Evolutionary conservation across 1,140 invertebrate species (phyloP), one percentile per base, ranked within the genome.

Genomic region (Euschistus heros): DNA sequence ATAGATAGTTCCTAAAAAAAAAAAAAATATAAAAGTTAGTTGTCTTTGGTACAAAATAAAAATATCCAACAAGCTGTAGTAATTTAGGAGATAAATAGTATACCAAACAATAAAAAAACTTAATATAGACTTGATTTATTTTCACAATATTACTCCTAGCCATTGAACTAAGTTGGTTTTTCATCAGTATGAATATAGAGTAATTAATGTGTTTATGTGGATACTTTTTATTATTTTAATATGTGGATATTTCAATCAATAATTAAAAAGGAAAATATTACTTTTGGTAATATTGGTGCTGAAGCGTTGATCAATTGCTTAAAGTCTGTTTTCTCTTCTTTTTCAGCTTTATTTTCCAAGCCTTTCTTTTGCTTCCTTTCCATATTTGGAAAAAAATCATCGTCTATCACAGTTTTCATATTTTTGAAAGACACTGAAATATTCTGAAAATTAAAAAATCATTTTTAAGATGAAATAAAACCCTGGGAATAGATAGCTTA

Each of bases 391-490:
- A 84, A 86, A 47, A 87, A 78, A 46, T 82, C 83, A 70, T 85
- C 84, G 72, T 84, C 81, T 46, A 86, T 77, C 20, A 80, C 76
- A 60, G 84, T 80, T 73, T 82, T 83, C 57, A 83, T 84, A 72
- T 86, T 84, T 47, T 80, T 84, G 65, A 90, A 80, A 67, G 79
- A 80, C 65, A 88, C 77, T 72, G 82, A 84, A 61, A 90, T 81
- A 82, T 87, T 88, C 86, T 89, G 74, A 66, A 80, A 80, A 75
- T 57, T 69, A 70, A 72, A 71, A 65, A 72, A 46, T 30, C 47
- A 52, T 30, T 55, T 37, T 37, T 37, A 3, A n/a, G n/a, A n/a
- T n/a, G n/a, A n/a, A n/a, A n/a, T n/a, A n/a, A n/a, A n/a, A n/a
- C n/a, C n/a, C n/a, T n/a, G n/a, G n/a, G n/a, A n/a, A n/a, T n/a